Percentiles rank a stretch among this genome's conserved stretches.
Conservation (phyloP, 2,888 invertebrate genomes). For the Alsophila aescularia region DNA sequence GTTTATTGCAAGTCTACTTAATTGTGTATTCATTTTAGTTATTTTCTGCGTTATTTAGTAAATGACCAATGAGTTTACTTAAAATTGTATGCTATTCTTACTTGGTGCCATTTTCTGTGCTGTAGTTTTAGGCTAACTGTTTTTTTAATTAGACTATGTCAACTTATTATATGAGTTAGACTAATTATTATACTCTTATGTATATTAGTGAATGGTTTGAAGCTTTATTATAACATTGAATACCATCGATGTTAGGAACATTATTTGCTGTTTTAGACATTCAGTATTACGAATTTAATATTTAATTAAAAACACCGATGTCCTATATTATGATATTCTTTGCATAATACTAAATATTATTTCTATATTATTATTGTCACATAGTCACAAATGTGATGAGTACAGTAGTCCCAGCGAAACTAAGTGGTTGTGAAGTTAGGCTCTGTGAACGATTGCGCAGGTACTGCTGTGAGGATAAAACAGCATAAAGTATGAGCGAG, state of each 20-base stretch:
- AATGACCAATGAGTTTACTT: neutral
- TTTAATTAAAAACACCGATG: neutral
- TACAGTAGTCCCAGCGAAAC: too few species aligned
- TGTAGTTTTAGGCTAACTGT: neutral
- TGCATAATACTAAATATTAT: neutral
- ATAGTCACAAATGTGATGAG: neutral
- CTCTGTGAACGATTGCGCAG: too few species aligned
- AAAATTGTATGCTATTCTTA: neutral
- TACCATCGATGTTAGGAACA: neutral
- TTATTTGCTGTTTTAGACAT: neutral
- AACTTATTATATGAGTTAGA: too few species aligned
- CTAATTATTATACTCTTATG: neutral
- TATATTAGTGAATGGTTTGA: conserved; percentile 1
- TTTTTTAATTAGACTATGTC: too few species aligned
- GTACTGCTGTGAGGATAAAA: too few species aligned
- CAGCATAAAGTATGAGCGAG: too few species aligned
- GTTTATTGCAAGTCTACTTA: neutral
- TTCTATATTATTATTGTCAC: neutral
- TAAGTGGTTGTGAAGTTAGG: too few species aligned
- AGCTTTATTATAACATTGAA: conserved; percentile 2
- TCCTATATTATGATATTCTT: neutral
- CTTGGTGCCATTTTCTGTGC: neutral
- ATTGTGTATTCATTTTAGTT: conserved; percentile 12
- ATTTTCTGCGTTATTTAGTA: neutral
- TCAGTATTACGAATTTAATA: conserved; percentile 8